Evolutionary conservation across 2,888 invertebrate species (phyloP).

Genomic region (Euplexia lucipara): DNA sequence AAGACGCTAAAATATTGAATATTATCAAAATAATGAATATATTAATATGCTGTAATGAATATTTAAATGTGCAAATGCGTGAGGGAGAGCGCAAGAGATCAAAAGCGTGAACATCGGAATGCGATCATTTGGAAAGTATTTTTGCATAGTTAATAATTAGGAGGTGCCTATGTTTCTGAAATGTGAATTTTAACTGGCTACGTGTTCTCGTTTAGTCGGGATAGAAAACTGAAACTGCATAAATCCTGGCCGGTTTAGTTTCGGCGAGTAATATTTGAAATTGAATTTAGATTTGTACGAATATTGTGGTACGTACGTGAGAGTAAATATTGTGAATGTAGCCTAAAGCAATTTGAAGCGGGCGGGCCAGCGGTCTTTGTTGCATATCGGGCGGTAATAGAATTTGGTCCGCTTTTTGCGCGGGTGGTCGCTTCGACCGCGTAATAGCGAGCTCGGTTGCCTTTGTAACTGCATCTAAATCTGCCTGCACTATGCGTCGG

Average conservation of each 20-base stretch:
- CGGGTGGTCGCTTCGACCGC: constrained; percentile 81
- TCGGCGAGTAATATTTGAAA: constrained; percentile 71
- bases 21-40: constrained; percentile 62
- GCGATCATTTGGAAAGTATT: constrained; percentile 35
- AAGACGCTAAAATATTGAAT: constrained; percentile 47
- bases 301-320: constrained; percentile 80
- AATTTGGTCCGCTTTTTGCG: constrained; percentile 90
- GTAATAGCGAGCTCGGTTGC: constrained; percentile 87
- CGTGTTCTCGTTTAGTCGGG: constrained; percentile 17
- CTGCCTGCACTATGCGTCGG: constrained; percentile 78
- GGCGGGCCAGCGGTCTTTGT: constrained; percentile 88
- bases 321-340: constrained; percentile 87
- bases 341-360: constrained; percentile 90
- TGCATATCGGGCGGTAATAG: constrained; percentile 90
- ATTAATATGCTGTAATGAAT: constrained; percentile 57
- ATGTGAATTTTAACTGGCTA: constrained; percentile 4
- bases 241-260: constrained; percentile 51
- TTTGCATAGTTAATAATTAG: constrained; percentile 33
- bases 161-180: constrained; percentile 7
- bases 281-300: constrained; percentile 80
- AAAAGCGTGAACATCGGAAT: constrained; percentile 39
- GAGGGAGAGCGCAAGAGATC: constrained; percentile 52
- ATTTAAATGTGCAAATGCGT: constrained; percentile 63
- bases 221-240: constrained; percentile 37
- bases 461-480: constrained; percentile 89